Conservation (phyloP, 2,888 invertebrate genomes). For the Panopea generosa region DNA sequence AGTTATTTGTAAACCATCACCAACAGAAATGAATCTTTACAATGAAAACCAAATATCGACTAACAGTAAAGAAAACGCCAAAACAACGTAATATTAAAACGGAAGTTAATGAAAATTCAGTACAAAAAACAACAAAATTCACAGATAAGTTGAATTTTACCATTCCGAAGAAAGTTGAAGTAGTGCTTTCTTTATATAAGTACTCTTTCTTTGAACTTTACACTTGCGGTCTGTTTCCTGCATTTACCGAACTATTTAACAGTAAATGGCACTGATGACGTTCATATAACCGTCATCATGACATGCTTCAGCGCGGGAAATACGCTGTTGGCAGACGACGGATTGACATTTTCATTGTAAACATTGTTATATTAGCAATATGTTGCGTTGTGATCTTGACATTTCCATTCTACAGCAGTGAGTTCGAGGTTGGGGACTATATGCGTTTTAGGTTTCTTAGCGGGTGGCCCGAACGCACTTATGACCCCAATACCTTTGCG, state of each 20-base stretch:
- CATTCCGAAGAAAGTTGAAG: too few species aligned
- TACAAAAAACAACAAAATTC: too few species aligned
- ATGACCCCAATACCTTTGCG: conserved; percentile 56
- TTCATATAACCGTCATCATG: conserved; percentile 49
- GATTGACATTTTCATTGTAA: conserved; percentile 31
- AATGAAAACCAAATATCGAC: not conserved
- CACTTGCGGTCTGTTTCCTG: conserved; percentile 43
- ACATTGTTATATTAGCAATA: conserved; percentile 33
- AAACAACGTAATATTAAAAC: too few species aligned
- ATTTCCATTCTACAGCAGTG: conserved; percentile 40
- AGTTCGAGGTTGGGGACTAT: conserved; percentile 31
- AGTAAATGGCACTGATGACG: conserved; percentile 16
- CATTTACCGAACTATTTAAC: conserved; percentile 54
- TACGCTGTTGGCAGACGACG: conserved; percentile 21
- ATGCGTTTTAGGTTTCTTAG: conserved; percentile 48
- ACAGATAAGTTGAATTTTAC: too few species aligned
- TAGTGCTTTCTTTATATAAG: conserved; percentile 47
- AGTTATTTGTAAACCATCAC: conserved; percentile 54
- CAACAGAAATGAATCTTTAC: conserved; percentile 35
- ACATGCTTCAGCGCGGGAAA: conserved; percentile 46
- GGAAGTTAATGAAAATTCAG: too few species aligned
- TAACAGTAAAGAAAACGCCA: too few species aligned
- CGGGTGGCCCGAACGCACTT: conserved; percentile 55
- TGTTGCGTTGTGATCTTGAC: conserved; percentile 32
- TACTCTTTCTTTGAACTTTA: conserved; percentile 46